A percentile compares a stretch with the other conserved stretches of the same genome.
phyloP scores from a whole-genome alignment of 2,797 vertebrate genomes.

The Pterois miles region DNA sequence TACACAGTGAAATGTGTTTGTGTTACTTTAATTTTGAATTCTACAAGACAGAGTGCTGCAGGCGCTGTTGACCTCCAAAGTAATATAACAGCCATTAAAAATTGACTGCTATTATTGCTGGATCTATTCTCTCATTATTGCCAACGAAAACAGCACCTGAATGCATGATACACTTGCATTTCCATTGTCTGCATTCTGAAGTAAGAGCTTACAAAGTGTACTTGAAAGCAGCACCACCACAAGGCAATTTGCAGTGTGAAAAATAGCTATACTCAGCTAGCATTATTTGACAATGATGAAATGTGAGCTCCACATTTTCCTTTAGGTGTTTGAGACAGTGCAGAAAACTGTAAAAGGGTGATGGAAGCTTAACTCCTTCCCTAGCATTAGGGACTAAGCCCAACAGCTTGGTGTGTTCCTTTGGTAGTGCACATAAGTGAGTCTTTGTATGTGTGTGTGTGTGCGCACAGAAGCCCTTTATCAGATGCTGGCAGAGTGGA shows the following conservation, averaged over 20 bases:
- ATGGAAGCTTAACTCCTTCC: conserved; percentile 67
- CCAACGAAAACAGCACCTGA: conserved; percentile 44
- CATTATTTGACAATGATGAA: conserved; percentile 79
- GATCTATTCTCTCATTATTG: conserved; percentile 38
- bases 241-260: conserved; percentile 69
- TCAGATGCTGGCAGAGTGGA: conserved; percentile 81
- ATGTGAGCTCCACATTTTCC: conserved; percentile 74
- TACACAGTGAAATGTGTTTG: neutral
- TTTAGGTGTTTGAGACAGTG: conserved; percentile 69
- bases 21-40: neutral
- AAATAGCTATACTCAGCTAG: conserved; percentile 69
- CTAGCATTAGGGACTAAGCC: conserved; percentile 57
- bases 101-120: conserved; percentile 34
- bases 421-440: conserved; percentile 53
- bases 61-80: conserved; percentile 16
- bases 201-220: conserved; percentile 45
- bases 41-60: neutral
- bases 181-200: conserved; percentile 43
- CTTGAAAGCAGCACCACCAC: conserved; percentile 64
- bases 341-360: conserved; percentile 70
- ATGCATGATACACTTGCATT: conserved; percentile 45
- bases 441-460: conserved; percentile 27
- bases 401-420: conserved; percentile 56
- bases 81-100: conserved; percentile 35
- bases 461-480: conserved; percentile 70